Evolutionary conservation across 2,888 invertebrate genomes (phyloP).

Genomic region (Lasiommata megera): DNA sequence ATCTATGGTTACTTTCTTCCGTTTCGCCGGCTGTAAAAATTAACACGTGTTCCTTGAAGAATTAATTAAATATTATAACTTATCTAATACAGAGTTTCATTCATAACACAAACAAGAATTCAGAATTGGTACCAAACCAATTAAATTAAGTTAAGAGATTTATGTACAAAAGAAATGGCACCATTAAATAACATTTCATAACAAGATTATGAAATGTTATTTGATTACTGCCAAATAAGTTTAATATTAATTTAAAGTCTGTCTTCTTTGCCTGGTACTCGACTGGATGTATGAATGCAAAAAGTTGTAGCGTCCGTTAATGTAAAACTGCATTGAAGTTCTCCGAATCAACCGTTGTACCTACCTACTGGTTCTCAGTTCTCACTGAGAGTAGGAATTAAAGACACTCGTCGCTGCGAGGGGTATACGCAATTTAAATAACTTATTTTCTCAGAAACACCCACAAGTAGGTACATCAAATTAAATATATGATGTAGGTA

Average conservation of each 20-base stretch:
- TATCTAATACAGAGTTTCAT: no score
- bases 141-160: no score
- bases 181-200: no score
- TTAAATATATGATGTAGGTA: background rate
- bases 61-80: no score
- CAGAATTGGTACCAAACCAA: no score
- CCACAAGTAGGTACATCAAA: background rate
- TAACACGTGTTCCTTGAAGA: no score
- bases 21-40: no score
- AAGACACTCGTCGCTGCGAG: background rate
- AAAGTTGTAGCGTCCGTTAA: background rate
- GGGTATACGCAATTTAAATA: background rate
- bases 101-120: no score
- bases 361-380: background rate
- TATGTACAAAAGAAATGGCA: no score
- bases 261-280: background rate
- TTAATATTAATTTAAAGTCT: background rate
- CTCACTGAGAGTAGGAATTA: background rate
- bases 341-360: constrained; percentile 12
- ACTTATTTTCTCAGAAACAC: background rate
- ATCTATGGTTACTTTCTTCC: no score
- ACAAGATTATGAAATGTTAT: no score
- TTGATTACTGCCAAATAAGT: background rate
- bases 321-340: constrained; percentile 8
- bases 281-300: background rate